These are phyloP conservation scores for Beris chalybata DNA, from an alignment of 2,888 invertebrate species.

Conservation along the genomic window DNA sequence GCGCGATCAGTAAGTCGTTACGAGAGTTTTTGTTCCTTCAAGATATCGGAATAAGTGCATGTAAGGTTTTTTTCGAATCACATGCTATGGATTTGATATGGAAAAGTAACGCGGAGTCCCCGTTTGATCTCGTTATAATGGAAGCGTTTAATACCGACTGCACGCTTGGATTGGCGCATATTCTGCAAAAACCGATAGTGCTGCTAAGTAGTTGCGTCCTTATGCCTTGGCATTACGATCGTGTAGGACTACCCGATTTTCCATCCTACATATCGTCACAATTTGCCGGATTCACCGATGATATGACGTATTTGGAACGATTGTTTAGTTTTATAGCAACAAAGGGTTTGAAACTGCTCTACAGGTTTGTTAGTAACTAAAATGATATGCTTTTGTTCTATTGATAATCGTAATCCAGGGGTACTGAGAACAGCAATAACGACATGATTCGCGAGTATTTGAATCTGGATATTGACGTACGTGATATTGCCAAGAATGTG, in stretches of 20 bases:
- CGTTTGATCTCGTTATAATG: constrained; percentile 63
- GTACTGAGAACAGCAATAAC: constrained; percentile 44
- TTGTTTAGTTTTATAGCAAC: constrained; percentile 55
- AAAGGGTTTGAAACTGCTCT: constrained; percentile 47
- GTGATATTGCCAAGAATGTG: constrained; percentile 12
- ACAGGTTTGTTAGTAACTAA: constrained; percentile 42
- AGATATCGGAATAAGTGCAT: constrained; percentile 47
- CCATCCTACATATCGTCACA: constrained; percentile 63
- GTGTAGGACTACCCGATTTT: constrained; percentile 62
- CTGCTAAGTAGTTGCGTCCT: constrained; percentile 60
- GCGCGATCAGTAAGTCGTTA: constrained; percentile 45
- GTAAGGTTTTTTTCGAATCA: constrained; percentile 47
- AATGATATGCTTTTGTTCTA: not conserved
- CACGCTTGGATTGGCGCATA: constrained; percentile 61
- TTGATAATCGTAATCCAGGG: constrained; percentile 19
- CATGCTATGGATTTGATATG: constrained; percentile 46
- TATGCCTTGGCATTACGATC: constrained; percentile 62
- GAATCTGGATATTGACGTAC: constrained; percentile 59
- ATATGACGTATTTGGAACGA: constrained; percentile 60
- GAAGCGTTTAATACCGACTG: constrained; percentile 67
- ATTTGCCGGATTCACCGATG: constrained; percentile 59
- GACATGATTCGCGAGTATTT: constrained; percentile 49
- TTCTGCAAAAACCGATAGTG: constrained; percentile 61
- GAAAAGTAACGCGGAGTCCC: constrained; percentile 43
- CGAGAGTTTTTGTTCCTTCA: constrained; percentile 47